Percentiles rank a stretch among this genome's conserved stretches.
Conservation (phyloP, 2,797 vertebrate genomes). For the Tapirus indicus region DNA sequence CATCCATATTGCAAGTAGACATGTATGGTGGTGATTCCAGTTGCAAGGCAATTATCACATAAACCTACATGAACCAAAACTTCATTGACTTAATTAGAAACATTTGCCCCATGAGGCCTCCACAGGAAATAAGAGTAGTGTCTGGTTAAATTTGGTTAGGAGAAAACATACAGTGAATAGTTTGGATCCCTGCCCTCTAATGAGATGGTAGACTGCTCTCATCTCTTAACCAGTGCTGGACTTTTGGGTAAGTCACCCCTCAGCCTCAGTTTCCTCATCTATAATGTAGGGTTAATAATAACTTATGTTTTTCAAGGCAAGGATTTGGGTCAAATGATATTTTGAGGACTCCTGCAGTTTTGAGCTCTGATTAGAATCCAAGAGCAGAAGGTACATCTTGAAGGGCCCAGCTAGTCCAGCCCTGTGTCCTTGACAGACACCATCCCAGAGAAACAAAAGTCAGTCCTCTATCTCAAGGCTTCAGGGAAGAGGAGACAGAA, state of each 20-base stretch:
- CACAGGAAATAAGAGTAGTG: background rate
- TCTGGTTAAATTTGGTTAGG: background rate
- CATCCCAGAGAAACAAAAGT: background rate
- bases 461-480: background rate
- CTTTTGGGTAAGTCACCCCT: background rate
- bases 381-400: background rate
- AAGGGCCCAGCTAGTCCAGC: background rate
- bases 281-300: background rate
- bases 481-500: background rate
- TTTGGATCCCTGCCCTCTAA: background rate
- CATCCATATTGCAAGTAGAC: background rate
- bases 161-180: background rate
- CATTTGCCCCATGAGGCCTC: background rate
- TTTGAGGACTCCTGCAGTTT: background rate
- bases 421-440: background rate
- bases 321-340: background rate
- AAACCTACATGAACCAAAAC: background rate
- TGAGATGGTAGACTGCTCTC: background rate
- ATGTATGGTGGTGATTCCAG: background rate
- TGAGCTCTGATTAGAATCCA: background rate
- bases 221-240: background rate
- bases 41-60: background rate
- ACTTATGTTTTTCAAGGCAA: background rate
- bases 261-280: background rate
- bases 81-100: background rate